phyloP scores from a whole-genome alignment of 2,113 vertebrate genomes.

The Ifrita kowaldi region DNA sequence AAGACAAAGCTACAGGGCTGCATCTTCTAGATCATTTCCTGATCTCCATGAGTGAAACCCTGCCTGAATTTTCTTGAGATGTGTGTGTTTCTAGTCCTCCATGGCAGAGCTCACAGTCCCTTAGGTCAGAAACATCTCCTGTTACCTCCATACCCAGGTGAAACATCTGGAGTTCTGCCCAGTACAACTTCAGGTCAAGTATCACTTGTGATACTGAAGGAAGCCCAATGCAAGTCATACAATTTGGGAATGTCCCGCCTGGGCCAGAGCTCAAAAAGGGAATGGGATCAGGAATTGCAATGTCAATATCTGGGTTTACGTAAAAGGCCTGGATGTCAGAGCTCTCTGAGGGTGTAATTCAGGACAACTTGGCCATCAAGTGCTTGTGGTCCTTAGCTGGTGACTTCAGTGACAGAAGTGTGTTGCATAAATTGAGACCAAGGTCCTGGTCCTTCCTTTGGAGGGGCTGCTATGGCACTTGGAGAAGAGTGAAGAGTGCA shows the following conservation, averaged over 20 bases:
- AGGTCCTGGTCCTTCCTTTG: neutral
- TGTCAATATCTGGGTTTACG: rapidly evolving
- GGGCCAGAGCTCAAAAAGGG: neutral
- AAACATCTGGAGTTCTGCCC: neutral
- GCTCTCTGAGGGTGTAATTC: neutral
- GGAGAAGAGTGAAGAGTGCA: neutral
- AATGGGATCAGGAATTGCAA: rapidly evolving
- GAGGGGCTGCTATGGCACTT: neutral
- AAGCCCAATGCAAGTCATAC: neutral
- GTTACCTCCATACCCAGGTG: neutral
- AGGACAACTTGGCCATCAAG: rapidly evolving
- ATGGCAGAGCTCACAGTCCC: neutral
- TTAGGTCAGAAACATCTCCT: neutral
- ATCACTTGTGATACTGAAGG: neutral
- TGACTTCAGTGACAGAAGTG: no score
- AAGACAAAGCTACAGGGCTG: neutral
- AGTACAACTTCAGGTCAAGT: neutral
- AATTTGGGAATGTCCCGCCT: neutral
- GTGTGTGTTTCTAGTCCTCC: neutral
- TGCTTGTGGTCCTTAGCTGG: neutral
- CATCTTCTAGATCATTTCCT: neutral
- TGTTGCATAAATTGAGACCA: neutral
- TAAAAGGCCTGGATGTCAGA: neutral
- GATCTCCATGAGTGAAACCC: neutral
- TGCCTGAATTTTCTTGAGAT: neutral